Conservation (phyloP, 2,113 vertebrate genomes). For the Chloropsis hardwickii region DNA sequence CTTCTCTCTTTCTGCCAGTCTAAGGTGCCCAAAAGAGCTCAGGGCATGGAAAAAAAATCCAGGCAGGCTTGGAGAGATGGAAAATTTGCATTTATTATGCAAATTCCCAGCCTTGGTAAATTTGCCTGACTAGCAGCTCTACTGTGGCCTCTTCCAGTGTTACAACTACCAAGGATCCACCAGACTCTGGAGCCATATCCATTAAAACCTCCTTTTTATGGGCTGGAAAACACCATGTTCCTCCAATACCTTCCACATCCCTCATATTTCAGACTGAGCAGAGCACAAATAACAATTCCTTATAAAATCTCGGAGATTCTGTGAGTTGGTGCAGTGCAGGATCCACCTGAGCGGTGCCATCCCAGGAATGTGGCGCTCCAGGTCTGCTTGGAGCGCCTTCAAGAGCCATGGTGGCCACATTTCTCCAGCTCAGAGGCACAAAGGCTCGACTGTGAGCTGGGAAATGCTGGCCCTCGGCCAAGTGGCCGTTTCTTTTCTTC, state of each 20-base stretch:
- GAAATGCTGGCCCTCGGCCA: constrained; percentile 16
- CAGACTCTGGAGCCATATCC: accelerated
- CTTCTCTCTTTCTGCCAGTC: background rate
- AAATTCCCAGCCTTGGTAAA: background rate
- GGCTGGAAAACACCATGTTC: accelerated
- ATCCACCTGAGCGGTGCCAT: background rate
- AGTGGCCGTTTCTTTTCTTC: constrained; percentile 22
- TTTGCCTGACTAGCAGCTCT: background rate
- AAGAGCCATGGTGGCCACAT: background rate
- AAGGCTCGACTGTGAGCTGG: background rate
- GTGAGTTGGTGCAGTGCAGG: accelerated
- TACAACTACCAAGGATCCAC: background rate
- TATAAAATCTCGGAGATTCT: accelerated
- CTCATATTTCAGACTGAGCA: accelerated
- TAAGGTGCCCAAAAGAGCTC: background rate
- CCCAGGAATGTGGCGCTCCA: background rate
- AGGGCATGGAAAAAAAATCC: background rate
- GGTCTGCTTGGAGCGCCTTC: accelerated
- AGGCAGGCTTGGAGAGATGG: background rate
- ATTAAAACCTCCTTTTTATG: background rate
- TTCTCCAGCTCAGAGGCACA: background rate
- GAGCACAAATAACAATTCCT: background rate
- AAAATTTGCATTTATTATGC: background rate
- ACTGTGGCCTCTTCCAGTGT: background rate
- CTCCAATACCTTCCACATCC: background rate